Base-by-base conservation (phyloP, 2,888 invertebrate species). In the Tipula confusa region DNA sequence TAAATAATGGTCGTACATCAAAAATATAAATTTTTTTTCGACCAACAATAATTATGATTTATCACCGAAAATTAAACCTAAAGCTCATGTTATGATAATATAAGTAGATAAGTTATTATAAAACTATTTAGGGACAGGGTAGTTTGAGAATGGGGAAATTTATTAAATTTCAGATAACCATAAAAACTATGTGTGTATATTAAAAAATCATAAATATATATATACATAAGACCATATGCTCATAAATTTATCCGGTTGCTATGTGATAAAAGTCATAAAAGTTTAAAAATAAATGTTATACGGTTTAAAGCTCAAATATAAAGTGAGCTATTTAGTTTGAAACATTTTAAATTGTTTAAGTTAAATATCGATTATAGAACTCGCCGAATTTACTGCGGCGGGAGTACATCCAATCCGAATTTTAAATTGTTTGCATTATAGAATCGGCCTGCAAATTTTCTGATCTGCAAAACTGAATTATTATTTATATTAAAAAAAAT, bases 261-360 rank as follows among this genome's bases (percentile, higher is more conserved):
- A 43, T 43, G n/a, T n/a, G 43, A 64, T 64, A 64, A 64, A 64
- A 64, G 24, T 24, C 64, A 64, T 64, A 64, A 64, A 64, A 64
- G 9, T 64, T 24, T 9, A 64, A 15, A 64, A n/a, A 24, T 24
- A 64, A 64, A 64, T 24, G 7, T 24, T 24, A 24, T 64, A 64
- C 24, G 9, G 43, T 43, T 64, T 3, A 64, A 64, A 64, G 64
- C 64, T 64, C 43, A 7, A 31, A 5, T 31, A 31, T 31, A 31
- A n/a, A n/a, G n/a, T n/a, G n/a, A n/a, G n/a, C n/a, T n/a, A n/a
- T n/a, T n/a, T n/a, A n/a, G n/a, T n/a, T n/a, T n/a, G n/a, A n/a
- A n/a, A n/a, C n/a, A n/a, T n/a, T n/a, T n/a, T n/a, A n/a, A n/a
- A n/a, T n/a, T n/a, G n/a, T n/a, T n/a, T n/a, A n/a, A n/a, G n/a